Base-by-base conservation (phyloP, 92 coral and sea anemone genomes). In the Siderastrea radians region DNA sequence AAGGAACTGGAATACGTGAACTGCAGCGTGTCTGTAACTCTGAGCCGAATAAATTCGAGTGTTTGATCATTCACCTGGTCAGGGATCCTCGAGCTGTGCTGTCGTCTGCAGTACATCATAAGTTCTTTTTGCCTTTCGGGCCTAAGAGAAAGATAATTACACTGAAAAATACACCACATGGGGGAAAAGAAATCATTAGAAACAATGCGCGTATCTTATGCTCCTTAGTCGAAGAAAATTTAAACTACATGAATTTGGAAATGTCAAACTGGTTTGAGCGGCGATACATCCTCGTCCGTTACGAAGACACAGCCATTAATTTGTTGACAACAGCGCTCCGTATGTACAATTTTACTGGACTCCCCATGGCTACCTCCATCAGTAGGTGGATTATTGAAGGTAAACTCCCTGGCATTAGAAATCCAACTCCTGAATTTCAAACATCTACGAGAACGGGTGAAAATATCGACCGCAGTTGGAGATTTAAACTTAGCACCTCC, bases 31-130 rank as follows among this genome's bases (percentile, higher is more conserved):
- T 77, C 68, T 77, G 81, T 77, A 19, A 49, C 67, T 77, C 81
- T 9, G 49, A 54, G 19, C 50, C 67, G 8, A 16, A 26, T 3
- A 3, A 57, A 50, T 77, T 77, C n/a, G 67, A 77, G 9, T 77
- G 81, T n/a, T n/a, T n/a, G n/a, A n/a, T n/a, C n/a, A n/a, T n/a
- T n/a, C n/a, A n/a, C n/a, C n/a, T n/a, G n/a, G 81, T 77, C 1
- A 77, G 81, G 43, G 81, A 77, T 12, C 81, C 81, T 1, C 81
- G 81, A 3, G 81, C 81, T 13, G 67, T 77, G 47, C 44, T 77
- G 4, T 77, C 81, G 49, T 77, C 81, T 12, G 53, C 55, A 57
- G 5, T 77, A 12, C 53, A 67, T 44, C 81, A 67, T 16, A 77
- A 57, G 26, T 77, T 77, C 55, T 77, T 77, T 46, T 12, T 57